These are phyloP conservation scores for Hylyphantes graminicola DNA, from an alignment of 1,140 invertebrate genomes.

Conservation along the genomic window DNA sequence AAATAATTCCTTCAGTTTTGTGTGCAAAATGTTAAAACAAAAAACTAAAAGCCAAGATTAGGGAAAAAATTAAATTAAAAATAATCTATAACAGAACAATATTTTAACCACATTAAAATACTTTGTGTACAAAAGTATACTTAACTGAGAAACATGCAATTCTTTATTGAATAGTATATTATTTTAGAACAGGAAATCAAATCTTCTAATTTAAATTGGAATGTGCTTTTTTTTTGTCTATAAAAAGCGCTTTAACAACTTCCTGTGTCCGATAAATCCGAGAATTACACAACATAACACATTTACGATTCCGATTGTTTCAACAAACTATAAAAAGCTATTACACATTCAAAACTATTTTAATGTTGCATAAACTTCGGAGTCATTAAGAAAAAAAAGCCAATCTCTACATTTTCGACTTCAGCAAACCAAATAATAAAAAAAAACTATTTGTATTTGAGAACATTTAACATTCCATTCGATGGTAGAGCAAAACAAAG, in stretches of 20 bases:
- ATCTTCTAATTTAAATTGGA: no score
- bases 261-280: constrained; percentile 1
- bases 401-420: background rate
- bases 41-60: no score
- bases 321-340: constrained; percentile 1
- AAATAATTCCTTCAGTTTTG: no score
- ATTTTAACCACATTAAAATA: no score
- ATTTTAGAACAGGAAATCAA: no score
- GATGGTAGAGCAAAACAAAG: background rate
- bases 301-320: constrained; percentile 25
- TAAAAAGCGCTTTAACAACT: background rate
- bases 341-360: background rate
- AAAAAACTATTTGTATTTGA: constrained; percentile 15
- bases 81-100: no score
- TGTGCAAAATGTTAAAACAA: no score
- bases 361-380: constrained; percentile 7
- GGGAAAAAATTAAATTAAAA: no score
- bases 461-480: background rate
- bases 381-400: constrained; percentile 11
- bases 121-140: no score
- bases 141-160: no score
- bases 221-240: no score
- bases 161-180: no score
- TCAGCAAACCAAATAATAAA: background rate
- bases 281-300: background rate